Base-by-base conservation (phyloP, 2,797 vertebrate species). In the Alca torda region DNA sequence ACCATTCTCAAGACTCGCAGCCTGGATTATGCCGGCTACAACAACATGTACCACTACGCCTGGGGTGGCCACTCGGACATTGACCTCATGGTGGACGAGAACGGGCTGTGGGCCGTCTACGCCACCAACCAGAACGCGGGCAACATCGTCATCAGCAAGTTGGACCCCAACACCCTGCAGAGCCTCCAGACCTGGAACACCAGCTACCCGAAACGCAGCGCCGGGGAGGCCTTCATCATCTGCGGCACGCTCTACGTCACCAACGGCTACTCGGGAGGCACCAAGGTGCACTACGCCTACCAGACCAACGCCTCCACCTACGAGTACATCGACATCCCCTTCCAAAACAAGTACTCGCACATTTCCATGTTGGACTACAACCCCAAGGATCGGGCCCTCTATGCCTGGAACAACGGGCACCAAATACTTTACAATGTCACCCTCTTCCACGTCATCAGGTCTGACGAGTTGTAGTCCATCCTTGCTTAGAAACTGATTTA, bases 321-420 rank as follows among this genome's bases (percentile, higher is more conserved):
- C 1, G 99, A 99, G 97, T 99, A 99, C 98, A 99, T 99, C 25
- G 99, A 99, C 96, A 99, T 99, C 96, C 98, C 99, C 60, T 99
- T 99, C 97, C 99, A 99, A 96, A 99, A 99, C 97, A 99, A 99
- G 96, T 99, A 99, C 97, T 99, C 99, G 0, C 99, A 99, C 85
- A 99, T 99, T 98, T 99, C 99, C 96, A 99, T 99, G 99, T 96
- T 99, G 98, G 99, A 99, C 98, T 99, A 99, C 98, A 99, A 99
- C 98, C 99, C 99, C 57, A 99, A 98, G 91, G 99, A 99, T 97
- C 98, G 99, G 4, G 99, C 99, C 14, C 99, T 99, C 37, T 99
- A 99, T 1, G 99, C 99, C 79, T 99, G 99, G 99, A 99, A 99
- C 98, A 99, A 99, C 64, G 99, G 99, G 77, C 99, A 99, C 96